These are phyloP conservation scores for Fregetta grallaria DNA, from an alignment of 2,113 vertebrate species.

Conservation along the genomic window DNA sequence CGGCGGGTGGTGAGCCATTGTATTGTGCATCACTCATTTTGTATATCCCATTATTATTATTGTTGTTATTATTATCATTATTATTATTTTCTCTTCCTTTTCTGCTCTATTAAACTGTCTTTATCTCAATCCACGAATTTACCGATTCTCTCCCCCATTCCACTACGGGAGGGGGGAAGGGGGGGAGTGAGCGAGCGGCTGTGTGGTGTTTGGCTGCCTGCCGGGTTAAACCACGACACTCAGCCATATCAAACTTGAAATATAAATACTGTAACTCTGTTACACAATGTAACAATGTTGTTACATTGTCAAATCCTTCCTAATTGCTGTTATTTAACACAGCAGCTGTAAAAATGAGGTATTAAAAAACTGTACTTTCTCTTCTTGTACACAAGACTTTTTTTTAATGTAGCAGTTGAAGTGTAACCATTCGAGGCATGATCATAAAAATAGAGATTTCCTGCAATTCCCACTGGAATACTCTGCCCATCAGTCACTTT, in stretches of 20 bases:
- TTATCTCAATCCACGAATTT: too few relatives aligned
- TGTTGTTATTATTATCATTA: too few relatives aligned
- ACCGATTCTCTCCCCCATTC: too few relatives aligned
- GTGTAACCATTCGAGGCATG: not conserved
- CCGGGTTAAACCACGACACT: too few relatives aligned
- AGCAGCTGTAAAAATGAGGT: not conserved
- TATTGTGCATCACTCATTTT: too few relatives aligned
- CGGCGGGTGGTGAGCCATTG: too few relatives aligned
- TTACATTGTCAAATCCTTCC: not conserved
- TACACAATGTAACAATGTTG: not conserved
- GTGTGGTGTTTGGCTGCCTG: too few relatives aligned
- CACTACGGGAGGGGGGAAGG: too few relatives aligned
- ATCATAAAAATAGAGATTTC: not conserved
- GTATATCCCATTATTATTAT: too few relatives aligned
- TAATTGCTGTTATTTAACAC: not conserved
- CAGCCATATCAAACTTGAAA: not conserved
- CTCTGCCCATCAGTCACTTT: not conserved
- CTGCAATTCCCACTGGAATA: not conserved
- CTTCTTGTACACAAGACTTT: not conserved
- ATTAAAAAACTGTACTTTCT: not conserved
- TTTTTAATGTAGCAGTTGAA: not conserved
- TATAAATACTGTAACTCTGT: not conserved
- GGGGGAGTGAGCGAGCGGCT: too few relatives aligned
- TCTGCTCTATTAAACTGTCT: too few relatives aligned
- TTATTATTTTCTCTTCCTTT: too few relatives aligned